Base-by-base conservation (phyloP, 2,797 vertebrate species). In the Heliangelus exortis region DNA sequence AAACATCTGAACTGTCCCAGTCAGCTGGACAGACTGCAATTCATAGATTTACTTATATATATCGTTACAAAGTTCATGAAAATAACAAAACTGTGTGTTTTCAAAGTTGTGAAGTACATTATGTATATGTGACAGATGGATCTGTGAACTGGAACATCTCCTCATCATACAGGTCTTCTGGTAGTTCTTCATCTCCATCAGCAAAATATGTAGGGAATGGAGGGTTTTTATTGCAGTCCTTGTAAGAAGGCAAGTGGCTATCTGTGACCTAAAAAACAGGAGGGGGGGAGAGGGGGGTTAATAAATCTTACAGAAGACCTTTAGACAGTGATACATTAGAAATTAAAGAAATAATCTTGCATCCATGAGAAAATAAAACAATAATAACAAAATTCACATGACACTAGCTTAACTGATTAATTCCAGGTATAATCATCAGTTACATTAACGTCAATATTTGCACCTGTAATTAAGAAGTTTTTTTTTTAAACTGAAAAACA, bases 161-260 rank as follows among this genome's bases (percentile, higher is more conserved):
- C 3, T 98, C 97, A 25, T 98, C 98, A 7, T 98, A 99, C 87
- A 99, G 95, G 90, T 99, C 99, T 96, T 99, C 99, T 10, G 98
- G 98, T n/a, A 99, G 98, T 29, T 98, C 91, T 48, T 98, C 98
- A 2, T 99, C 98, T 73, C 98, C 98, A 91, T 99, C 99, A 36
- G 98, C 97, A 92, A 99, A 99, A 97, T 97, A 99, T 0, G 99
- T 99, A 47, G 99, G 99, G 93, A 99, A 99, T 0, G 99, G 99
- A 25, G 98, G 98, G 62, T 94, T 98, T 95, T 98, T 97, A 87
- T 96, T 95, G 79, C 97, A 88, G 21, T 93, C 90, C 77, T 89
- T 96, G 87, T 97, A 97, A 22, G 61, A 92, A 8, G 98, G 98
- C 73, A 99, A 95, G 4, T 51, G 22, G 12, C 98, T 98, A 80